Percentiles rank a stretch among this genome's conserved stretches.
These are phyloP conservation scores for Brachionichthys hirsutus DNA, from an alignment of 2,113 vertebrate genomes.

Conservation along the genomic window DNA sequence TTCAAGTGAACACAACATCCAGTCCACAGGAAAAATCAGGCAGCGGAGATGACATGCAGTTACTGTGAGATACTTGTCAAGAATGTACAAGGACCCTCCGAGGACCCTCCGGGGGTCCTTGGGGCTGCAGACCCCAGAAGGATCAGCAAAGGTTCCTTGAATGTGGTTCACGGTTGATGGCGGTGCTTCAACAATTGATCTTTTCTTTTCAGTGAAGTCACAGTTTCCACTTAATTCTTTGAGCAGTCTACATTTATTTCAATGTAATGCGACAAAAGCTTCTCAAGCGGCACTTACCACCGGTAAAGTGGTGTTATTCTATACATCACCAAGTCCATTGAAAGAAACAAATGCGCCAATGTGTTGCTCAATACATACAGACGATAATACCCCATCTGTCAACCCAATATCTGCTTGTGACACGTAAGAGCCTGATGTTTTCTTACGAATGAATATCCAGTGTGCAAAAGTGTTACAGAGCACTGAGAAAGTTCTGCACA, in stretches of 20 bases:
- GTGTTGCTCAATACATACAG: too few species aligned
- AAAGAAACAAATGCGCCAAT: too few species aligned
- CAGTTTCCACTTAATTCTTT: not conserved
- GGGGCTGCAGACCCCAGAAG: not conserved
- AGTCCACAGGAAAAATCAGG: not conserved
- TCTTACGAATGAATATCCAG: not conserved
- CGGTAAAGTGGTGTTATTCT: too few species aligned
- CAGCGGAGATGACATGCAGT: not conserved
- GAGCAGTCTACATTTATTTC: too few species aligned
- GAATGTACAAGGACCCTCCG: not conserved
- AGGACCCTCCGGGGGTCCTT: not conserved
- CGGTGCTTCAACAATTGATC: not conserved
- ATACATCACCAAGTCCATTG: too few species aligned
- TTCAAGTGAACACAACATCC: constrained; percentile 10
- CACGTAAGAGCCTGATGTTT: too few species aligned
- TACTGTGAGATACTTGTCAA: not conserved
- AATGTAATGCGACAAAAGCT: too few species aligned
- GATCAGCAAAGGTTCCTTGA: not conserved
- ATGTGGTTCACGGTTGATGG: not conserved
- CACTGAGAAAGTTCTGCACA: not conserved
- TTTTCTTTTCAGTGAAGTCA: not conserved
- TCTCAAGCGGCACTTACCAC: too few species aligned
- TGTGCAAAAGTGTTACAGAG: not conserved
- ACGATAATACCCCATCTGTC: too few species aligned
- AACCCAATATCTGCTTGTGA: too few species aligned